Base-by-base conservation (phyloP, 2,113 vertebrate species). In the Crocuta crocuta region DNA sequence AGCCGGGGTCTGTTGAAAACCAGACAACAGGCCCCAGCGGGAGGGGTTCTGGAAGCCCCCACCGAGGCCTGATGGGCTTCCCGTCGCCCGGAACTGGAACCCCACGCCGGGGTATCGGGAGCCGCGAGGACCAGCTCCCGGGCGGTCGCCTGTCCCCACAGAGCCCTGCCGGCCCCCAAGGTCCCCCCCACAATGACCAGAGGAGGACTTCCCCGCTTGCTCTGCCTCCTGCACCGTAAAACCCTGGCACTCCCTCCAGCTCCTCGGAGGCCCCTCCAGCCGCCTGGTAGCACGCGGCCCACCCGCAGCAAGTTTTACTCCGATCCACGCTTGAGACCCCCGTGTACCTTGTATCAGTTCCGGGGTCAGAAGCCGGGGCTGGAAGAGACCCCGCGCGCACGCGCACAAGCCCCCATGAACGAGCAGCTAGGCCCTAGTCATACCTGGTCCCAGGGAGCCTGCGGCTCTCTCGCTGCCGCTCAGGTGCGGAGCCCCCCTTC, bases 401-500 rank as follows among this genome's bases (percentile, higher is more conserved):
- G 7, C 28, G 9, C 50, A 4, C 50, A n/a, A 31, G 11, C 15
- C 73, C 61, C 83, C 16, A 65, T 24, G 28, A 6, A 23, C 5
- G 0, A 45, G 16, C 23, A 5, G 2, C 45, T 17, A 73, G 26
- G 24, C 31, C 31, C 7, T 10, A 10, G 48, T 50, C 4, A 43
- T 66, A 76, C 78, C 86, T 89, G 93, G 39, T 39, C 39, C 39
- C 3, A 39, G 3, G 2, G 43, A 19, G 16, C 11, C 21, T 15
- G 0, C 1, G 24, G 35, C 2, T 2, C 15, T 13, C 23, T 48
- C 8, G 24, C 50, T 1, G 50, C 28, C n/a, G 15, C 35, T 11
- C 35, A 3, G 48, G 45, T 1, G 43, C 16, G 16, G 5, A 23
- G 17, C 1, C 23, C 4, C 16, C 4, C 31, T 28, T 11, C 8